Evolutionary conservation across 2,888 invertebrate species (phyloP), one percentile per base, ranked within the genome.

Genomic region (Andrena hattorfiana): DNA sequence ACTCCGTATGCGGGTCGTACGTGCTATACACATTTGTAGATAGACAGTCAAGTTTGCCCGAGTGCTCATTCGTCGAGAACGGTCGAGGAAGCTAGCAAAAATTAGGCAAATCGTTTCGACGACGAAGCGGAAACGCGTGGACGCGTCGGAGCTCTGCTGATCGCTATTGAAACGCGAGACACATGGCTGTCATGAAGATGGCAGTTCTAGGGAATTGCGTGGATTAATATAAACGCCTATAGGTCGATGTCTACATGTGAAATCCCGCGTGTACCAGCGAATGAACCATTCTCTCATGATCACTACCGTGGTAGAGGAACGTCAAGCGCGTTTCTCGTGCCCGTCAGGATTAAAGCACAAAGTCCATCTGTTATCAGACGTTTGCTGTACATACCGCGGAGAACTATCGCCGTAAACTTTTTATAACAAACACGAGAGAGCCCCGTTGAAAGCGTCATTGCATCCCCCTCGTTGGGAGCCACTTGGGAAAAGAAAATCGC

Each of bases 1-100:
- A 74, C 54, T 74, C 68, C 82, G 85, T 85, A 79, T 75, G 85
- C 79, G 72, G 85, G 78, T 82, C 82, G 77, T 85, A 81, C 84
- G 84, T 62, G 56, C 54, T 42, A 30, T 73, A 72, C 49, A 54
- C 30, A 26, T 69, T 60, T 60, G 59, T 85, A 83, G 84, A 35
- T 70, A 84, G 84, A 35, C 67, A 84, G 73, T 32, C 30, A 35
- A 48, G 32, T 10, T 16, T 64, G 1, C 69, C 66, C 69, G 78
- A 30, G 8, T 8, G 70, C 69, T 64, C 56, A 42, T 76, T 51
- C 28, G 5, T 5, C 60, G 13, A 60, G 28, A 32, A 23, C 16
- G 13, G 23, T 49, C 60, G 75, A 62, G 70, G 10, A 49, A n/a
- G n/a, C 48, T 72, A 77, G 64, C 6, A 8, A 8, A 49, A 51